phyloP scores from a whole-genome alignment of 2,113 vertebrate genomes.

The Hyperopisus bebe region DNA sequence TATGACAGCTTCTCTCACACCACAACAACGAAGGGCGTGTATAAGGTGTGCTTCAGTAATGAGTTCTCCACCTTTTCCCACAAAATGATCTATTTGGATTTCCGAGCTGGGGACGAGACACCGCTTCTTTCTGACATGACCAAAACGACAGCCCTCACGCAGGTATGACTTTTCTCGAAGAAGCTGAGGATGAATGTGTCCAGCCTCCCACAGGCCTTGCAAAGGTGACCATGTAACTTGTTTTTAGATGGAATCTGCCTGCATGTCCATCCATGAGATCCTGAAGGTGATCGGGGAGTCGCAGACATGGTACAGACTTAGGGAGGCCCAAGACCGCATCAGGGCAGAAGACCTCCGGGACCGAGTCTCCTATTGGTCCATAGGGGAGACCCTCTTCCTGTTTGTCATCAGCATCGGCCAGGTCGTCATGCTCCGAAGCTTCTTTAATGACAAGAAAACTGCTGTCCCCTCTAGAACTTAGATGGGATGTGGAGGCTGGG shows the following conservation, averaged over 20 bases:
- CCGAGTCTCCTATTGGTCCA: slow-evolving; percentile 75
- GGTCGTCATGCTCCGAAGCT: slow-evolving; percentile 79
- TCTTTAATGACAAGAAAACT: slow-evolving; percentile 71
- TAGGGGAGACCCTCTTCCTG: slow-evolving; percentile 71
- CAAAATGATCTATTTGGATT: slow-evolving; percentile 79
- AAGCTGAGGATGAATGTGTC: background rate
- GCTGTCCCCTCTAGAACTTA: background rate
- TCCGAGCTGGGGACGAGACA: slow-evolving; percentile 67
- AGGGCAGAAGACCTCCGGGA: slow-evolving; percentile 70
- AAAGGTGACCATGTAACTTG: background rate
- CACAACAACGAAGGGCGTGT: slow-evolving; percentile 60
- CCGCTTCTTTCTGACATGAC: slow-evolving; percentile 68
- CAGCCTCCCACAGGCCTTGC: background rate
- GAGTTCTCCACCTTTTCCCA: slow-evolving; percentile 88
- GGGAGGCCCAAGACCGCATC: slow-evolving; percentile 75
- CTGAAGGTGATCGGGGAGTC: slow-evolving; percentile 73
- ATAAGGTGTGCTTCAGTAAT: slow-evolving; percentile 86
- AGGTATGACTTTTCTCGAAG: slow-evolving; percentile 54
- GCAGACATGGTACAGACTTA: slow-evolving; percentile 75
- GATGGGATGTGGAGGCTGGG: background rate
- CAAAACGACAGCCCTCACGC: slow-evolving; percentile 69
- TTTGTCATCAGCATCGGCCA: slow-evolving; percentile 78
- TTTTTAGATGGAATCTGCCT: slow-evolving; percentile 78
- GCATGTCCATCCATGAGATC: slow-evolving; percentile 76
- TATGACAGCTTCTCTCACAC: slow-evolving; percentile 77